These are phyloP conservation scores for Lasius fuliginosus DNA, from an alignment of 2,888 invertebrate genomes.

Conservation along the genomic window DNA sequence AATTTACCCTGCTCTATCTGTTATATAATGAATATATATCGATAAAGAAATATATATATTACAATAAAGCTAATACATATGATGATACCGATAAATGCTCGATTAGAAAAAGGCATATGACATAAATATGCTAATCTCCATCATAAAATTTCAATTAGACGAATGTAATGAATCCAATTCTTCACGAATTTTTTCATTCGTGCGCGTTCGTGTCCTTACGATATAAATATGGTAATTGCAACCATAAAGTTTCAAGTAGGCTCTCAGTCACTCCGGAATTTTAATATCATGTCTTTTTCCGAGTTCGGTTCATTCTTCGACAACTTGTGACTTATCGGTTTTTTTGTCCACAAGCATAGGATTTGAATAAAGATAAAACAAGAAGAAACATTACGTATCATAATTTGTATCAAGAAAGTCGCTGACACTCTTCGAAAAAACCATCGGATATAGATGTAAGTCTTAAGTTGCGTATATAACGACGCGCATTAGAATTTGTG, in stretches of 20 bases:
- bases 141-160: constrained; percentile 51
- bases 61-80: neutral
- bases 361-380: neutral
- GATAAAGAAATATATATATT: neutral
- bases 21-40: neutral
- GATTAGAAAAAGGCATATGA: neutral
- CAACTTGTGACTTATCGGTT: constrained; percentile 52
- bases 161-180: constrained; percentile 20
- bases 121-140: neutral
- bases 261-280: neutral
- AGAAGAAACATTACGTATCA: neutral
- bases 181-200: neutral
- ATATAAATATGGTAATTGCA: constrained; percentile 12
- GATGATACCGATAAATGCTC: neutral
- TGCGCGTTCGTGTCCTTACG: neutral
- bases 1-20: neutral
- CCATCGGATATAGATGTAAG: constrained; percentile 2
- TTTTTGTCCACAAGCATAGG: constrained; percentile 1
- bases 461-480: neutral
- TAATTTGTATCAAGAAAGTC: neutral
- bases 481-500: constrained; percentile 24
- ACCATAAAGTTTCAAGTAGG: neutral
- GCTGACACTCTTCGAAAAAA: neutral
- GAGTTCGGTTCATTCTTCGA: neutral
- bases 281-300: constrained; percentile 27